Conservation (phyloP, 2,797 vertebrate species). For the Taenioides sp. region DNA sequence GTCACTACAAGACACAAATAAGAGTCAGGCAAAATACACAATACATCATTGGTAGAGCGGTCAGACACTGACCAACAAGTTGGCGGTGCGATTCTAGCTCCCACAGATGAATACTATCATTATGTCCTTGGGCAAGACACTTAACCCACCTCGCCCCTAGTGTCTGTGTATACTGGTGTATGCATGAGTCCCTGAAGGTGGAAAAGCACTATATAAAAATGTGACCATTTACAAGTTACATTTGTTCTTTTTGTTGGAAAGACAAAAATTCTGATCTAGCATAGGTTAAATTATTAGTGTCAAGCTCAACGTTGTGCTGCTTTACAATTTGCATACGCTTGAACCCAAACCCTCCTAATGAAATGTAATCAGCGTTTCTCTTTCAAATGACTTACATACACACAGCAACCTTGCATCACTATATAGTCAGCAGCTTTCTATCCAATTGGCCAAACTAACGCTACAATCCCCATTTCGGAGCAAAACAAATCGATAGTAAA, state of each 20-base stretch:
- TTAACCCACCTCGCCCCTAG: no score
- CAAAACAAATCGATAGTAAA: slow-evolving; percentile 59
- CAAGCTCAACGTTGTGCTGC: neutral
- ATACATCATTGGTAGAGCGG: no score
- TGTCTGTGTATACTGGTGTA: no score
- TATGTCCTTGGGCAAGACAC: no score
- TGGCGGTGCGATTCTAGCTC: no score
- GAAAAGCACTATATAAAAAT: no score
- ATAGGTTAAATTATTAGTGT: neutral
- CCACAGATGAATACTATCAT: no score
- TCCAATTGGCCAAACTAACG: slow-evolving; percentile 28
- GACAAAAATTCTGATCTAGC: neutral
- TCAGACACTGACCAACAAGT: no score
- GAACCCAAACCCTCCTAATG: neutral
- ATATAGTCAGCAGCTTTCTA: slow-evolving; percentile 25
- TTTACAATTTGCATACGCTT: neutral
- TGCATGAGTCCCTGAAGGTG: no score
- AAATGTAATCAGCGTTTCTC: neutral
- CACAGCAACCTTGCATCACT: neutral
- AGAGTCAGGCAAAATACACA: no score
- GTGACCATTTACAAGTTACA: neutral
- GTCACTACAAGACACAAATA: no score
- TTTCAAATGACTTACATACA: slow-evolving; percentile 13
- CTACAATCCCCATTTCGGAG: slow-evolving; percentile 43
- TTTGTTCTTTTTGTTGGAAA: neutral